phyloP scores from a whole-genome alignment of 2,888 invertebrate genomes.

The Cepaea hortensis region DNA sequence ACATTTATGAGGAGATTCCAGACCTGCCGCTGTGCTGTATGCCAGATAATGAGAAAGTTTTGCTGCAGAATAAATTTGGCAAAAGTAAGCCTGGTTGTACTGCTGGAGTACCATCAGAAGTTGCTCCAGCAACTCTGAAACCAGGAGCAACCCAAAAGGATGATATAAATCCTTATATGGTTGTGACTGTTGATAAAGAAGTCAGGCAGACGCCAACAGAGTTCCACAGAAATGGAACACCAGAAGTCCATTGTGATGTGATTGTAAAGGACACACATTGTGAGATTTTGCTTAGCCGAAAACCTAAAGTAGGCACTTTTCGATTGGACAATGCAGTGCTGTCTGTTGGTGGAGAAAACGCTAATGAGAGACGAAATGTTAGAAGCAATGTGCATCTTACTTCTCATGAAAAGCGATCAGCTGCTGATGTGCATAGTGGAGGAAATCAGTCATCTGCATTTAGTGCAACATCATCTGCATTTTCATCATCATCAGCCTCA shows the following conservation, averaged over 20 bases:
- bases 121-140: neutral
- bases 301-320: slow-evolving; percentile 42
- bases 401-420: slow-evolving; percentile 38
- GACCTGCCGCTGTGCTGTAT: slow-evolving; percentile 49
- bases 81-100: neutral
- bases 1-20: slow-evolving; percentile 57
- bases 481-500: slow-evolving; percentile 34
- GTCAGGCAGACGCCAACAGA: slow-evolving; percentile 43
- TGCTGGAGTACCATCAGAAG: neutral
- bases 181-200: slow-evolving; percentile 50
- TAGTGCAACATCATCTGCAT: slow-evolving; percentile 27
- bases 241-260: slow-evolving; percentile 47
- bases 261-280: slow-evolving; percentile 50
- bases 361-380: slow-evolving; percentile 23
- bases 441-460: slow-evolving; percentile 36
- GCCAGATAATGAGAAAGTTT: slow-evolving; percentile 27
- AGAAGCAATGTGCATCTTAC: slow-evolving; percentile 42
- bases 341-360: slow-evolving; percentile 19
- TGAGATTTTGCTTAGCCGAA: slow-evolving; percentile 42
- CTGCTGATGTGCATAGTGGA: slow-evolving; percentile 27
- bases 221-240: slow-evolving; percentile 42
- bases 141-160: neutral
- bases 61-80: slow-evolving; percentile 26
- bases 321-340: neutral
- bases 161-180: slow-evolving; percentile 53